A percentile compares a stretch with the other conserved stretches of the same genome.
phyloP scores from a whole-genome alignment of 2,888 invertebrate species.

The Cerceris rybyensis region DNA sequence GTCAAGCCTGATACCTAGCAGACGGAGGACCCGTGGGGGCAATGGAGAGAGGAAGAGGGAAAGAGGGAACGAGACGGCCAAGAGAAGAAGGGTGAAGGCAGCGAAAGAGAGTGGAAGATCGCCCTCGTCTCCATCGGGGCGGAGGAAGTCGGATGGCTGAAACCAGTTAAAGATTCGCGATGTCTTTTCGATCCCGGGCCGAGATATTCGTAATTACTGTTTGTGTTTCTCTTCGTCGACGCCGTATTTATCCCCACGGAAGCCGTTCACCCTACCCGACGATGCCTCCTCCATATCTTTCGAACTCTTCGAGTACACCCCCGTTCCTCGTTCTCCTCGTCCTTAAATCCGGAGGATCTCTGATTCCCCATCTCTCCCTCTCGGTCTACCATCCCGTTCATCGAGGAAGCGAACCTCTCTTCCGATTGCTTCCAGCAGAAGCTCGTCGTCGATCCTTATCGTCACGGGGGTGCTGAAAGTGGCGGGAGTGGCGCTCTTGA shows the following conservation, averaged over 20 bases:
- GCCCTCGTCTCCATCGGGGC: constrained; percentile 49
- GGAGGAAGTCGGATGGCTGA: constrained; percentile 73
- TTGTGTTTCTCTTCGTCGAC: constrained; percentile 80
- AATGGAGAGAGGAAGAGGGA: constrained; percentile 60
- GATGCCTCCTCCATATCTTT: constrained; percentile 66
- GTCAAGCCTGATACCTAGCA: constrained; percentile 62
- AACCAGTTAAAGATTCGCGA: constrained; percentile 81
- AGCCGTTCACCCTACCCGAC: constrained; percentile 56
- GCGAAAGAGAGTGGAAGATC: constrained; percentile 52
- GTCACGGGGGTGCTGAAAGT: constrained; percentile 46
- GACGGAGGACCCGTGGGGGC: constrained; percentile 68
- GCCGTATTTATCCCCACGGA: constrained; percentile 75
- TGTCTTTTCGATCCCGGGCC: constrained; percentile 81
- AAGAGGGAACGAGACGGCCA: constrained; percentile 17
- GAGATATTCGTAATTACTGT: constrained; percentile 82
- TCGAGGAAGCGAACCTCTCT: constrained; percentile 41
- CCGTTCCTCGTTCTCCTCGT: constrained; percentile 21
- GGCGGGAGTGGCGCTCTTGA: constrained; percentile 47
- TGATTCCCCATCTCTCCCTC: constrained; percentile 62
- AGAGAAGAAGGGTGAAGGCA: constrained; percentile 28
- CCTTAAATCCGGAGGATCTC: constrained; percentile 57
- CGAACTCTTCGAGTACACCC: constrained; percentile 66
- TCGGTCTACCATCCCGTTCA: constrained; percentile 22
- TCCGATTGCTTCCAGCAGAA: constrained; percentile 48
- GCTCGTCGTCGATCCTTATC: constrained; percentile 64